phyloP scores from a whole-genome alignment of 2,797 vertebrate species.

The Paguma larvata region DNA sequence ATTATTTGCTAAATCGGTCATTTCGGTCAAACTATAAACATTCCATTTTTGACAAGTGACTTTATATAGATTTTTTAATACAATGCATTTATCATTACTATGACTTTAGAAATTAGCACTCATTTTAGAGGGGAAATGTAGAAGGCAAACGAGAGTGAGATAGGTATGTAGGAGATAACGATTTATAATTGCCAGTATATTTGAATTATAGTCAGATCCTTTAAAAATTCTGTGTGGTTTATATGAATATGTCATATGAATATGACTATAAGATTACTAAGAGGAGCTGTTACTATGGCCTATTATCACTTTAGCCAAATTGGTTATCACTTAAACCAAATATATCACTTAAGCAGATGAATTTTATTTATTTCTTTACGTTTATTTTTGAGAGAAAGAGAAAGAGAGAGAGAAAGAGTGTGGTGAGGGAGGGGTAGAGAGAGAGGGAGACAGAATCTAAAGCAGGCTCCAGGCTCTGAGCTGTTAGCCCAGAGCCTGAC shows the following conservation, averaged over 20 bases:
- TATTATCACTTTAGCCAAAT: constrained; percentile 3
- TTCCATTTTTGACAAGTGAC: not conserved
- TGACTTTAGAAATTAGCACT: not conserved
- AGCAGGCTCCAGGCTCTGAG: no score
- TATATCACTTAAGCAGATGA: not conserved
- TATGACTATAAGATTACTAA: not conserved
- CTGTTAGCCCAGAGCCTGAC: no score
- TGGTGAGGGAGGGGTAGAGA: no score
- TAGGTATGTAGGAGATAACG: not conserved
- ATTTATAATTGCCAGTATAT: not conserved
- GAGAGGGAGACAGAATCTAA: no score
- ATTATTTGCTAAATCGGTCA: not conserved
- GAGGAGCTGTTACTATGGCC: not conserved
- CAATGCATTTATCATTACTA: not conserved
- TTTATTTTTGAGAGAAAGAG: no score
- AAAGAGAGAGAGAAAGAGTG: no score
- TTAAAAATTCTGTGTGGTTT: not conserved
- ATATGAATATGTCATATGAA: not conserved
- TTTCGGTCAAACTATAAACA: not conserved
- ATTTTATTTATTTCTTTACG: not conserved
- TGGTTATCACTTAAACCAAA: not conserved
- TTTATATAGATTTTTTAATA: not conserved
- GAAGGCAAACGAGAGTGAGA: not conserved
- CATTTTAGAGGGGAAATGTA: not conserved
- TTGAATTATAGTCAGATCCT: not conserved